These are phyloP conservation scores for Tineola bisselliella DNA, from an alignment of 2,888 invertebrate genomes.

Conservation along the genomic window DNA sequence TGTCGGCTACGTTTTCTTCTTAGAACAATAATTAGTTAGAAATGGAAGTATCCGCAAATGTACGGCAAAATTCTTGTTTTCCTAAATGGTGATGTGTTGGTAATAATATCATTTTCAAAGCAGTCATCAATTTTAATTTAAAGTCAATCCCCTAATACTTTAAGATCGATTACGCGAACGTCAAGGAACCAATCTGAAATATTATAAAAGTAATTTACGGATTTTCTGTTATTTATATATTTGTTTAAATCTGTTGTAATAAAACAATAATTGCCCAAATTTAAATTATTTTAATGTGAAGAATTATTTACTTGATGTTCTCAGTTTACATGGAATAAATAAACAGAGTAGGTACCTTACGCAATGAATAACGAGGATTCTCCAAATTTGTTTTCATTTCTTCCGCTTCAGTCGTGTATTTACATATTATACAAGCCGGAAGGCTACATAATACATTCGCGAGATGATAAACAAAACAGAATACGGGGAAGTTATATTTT, in stretches of 20 bases:
- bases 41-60: conserved; percentile 21
- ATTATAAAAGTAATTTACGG: background rate
- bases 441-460: conserved; percentile 45
- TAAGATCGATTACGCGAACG: background rate
- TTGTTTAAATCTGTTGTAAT: background rate
- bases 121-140: background rate
- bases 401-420: conserved; percentile 41
- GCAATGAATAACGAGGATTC: conserved; percentile 22
- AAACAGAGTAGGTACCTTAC: conserved; percentile 20
- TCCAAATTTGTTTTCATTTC: conserved; percentile 34
- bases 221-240: background rate
- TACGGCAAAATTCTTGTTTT: conserved; percentile 1
- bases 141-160: background rate
- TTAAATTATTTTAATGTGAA: background rate
- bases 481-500: conserved; percentile 45
- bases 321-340: conserved; percentile 15
- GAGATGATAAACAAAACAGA: conserved; percentile 50
- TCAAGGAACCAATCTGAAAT: background rate
- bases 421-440: conserved; percentile 46
- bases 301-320: conserved; percentile 13
- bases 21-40: conserved; percentile 47
- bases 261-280: background rate
- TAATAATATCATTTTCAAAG: background rate
- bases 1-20: conserved; percentile 45
- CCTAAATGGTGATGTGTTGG: background rate